Evolutionary conservation across 2,113 vertebrate genomes (phyloP).

Genomic region (Chroicocephalus ridibundus): DNA sequence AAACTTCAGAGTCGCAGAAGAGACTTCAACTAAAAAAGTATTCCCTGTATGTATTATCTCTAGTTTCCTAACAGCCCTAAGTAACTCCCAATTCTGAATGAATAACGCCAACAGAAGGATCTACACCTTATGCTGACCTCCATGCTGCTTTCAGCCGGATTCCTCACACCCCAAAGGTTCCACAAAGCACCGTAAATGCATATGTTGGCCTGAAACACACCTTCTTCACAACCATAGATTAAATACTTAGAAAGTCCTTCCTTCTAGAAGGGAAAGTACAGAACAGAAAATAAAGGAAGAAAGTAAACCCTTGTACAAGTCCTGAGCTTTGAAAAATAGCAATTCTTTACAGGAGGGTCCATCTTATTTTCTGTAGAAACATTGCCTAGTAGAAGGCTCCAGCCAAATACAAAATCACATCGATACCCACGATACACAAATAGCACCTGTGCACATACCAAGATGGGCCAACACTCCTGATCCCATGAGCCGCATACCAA

Average conservation of each 20-base stretch:
- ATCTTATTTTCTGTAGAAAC: not conserved
- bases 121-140: not conserved
- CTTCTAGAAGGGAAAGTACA: not conserved
- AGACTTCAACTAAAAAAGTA: not conserved
- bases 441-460: not conserved
- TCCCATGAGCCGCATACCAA: not conserved
- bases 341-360: not conserved
- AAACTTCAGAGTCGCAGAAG: not conserved
- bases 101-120: not conserved
- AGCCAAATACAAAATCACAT: not conserved
- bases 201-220: not conserved
- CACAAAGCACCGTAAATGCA: accelerated
- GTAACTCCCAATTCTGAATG: not conserved
- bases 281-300: not conserved
- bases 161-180: not conserved
- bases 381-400: not conserved
- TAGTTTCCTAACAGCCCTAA: not conserved
- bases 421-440: not conserved
- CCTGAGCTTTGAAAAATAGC: not conserved
- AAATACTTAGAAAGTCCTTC: not conserved
- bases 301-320: not conserved
- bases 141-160: accelerated
- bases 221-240: not conserved
- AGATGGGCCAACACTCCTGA: not conserved
- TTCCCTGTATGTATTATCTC: not conserved